Evolutionary conservation across 2,113 vertebrate genomes (phyloP).

Genomic region (Nannospalax galili): DNA sequence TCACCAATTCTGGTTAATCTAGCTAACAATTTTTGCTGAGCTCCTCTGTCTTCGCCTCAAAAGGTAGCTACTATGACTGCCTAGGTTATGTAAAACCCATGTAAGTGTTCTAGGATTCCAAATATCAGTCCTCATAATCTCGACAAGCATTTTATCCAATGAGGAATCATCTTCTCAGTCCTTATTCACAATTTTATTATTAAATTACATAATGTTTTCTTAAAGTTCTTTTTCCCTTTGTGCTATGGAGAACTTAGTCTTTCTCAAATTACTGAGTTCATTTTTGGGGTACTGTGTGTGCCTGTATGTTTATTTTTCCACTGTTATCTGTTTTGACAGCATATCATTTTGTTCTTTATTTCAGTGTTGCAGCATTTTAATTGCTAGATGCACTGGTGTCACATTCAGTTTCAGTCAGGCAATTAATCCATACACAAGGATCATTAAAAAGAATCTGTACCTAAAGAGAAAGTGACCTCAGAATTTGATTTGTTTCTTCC

Average conservation of each 20-base stretch:
- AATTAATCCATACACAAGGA: not conserved
- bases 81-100: too few relatives aligned
- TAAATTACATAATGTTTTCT: not conserved
- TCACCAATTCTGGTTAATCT: not conserved
- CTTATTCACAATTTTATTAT: slow-evolving; percentile 3
- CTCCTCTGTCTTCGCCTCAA: not conserved
- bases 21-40: not conserved
- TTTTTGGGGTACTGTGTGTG: not conserved
- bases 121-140: too few relatives aligned
- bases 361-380: not conserved
- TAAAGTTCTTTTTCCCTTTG: not conserved
- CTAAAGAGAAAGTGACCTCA: not conserved
- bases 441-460: not conserved
- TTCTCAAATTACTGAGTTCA: not conserved
- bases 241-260: not conserved
- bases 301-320: not conserved
- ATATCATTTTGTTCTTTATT: not conserved
- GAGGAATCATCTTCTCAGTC: not conserved
- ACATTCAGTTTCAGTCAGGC: not conserved
- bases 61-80: not conserved
- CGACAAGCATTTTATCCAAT: not conserved
- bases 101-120: too few relatives aligned
- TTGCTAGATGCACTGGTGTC: not conserved
- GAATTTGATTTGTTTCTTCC: not conserved
- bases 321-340: not conserved